Evolutionary conservation across 2,113 vertebrate species (phyloP), one percentile per base, ranked within the genome.

Genomic region (Terrapene triunguis): DNA sequence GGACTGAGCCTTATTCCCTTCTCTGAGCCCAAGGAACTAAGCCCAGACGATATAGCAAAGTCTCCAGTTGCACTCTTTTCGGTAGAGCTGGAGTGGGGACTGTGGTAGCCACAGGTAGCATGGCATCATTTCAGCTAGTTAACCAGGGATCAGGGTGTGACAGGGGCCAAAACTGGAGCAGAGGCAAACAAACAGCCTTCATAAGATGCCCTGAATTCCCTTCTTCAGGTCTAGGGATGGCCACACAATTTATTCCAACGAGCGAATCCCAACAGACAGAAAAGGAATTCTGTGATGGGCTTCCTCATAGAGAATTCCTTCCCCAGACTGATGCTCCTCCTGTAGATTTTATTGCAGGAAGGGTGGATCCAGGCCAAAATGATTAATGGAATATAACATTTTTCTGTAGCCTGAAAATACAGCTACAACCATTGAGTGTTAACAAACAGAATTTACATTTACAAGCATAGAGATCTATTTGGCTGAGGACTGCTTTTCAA

Each of bases 361-460:
- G 27, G 27, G 32, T 59, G 53, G 79, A 44, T 48, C 74, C 72
- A 27, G 72, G 84, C 59, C 84, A 87, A 87, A 74, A 76, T 59
- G 53, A 87, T 82, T 76, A 92, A 82, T 44, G 38, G 42, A 25
- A 44, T 76, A 81, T 59, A 82, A 79, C 84, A 57, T 87, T 76
- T 62, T 85, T 4, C 14, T 94, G 78, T 74, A 96, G 80, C 54
- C 84, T 86, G 80, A 3, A 21, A 97, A 91, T 74, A 38, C 93
- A 84, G 78, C 80, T 93, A 90, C 82, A 97, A 93, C 87, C 83
- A 47, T 78, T 80, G 47, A 90, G 89, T 76, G 96, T 96, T 94
- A 97, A 95, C 96, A 97, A 95, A 95, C 82, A 95, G 94, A 94
- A 97, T 95, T 96, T 96, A 93, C 89, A 91, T 97, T 97, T 98